Percentiles rank a stretch among this genome's conserved stretches.
These are phyloP conservation scores for Carabus problematicus DNA, from an alignment of 2,888 invertebrate genomes.

Conservation along the genomic window DNA sequence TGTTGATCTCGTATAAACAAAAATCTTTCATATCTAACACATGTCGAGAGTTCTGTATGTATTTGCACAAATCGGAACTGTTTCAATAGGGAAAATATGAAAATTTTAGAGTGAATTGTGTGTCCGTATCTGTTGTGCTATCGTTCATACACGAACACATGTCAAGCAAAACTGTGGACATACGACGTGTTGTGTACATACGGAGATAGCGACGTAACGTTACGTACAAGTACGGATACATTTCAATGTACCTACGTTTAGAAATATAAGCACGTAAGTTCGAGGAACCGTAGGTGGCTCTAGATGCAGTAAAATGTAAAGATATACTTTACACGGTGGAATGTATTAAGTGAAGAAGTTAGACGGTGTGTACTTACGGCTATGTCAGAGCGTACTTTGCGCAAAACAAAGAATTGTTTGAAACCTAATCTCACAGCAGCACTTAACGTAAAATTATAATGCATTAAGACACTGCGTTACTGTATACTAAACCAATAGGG, in stretches of 20 bases:
- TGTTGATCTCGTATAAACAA: not conserved
- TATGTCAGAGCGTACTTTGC: constrained; percentile 4
- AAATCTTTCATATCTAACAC: constrained; percentile 11
- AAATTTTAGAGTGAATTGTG: no score
- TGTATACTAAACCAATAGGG: constrained; percentile 47
- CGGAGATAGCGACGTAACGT: not conserved
- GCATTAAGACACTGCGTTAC: constrained; percentile 49
- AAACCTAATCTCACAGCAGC: constrained; percentile 48
- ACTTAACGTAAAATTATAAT: constrained; percentile 49
- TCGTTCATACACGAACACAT: no score
- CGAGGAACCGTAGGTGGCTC: not conserved
- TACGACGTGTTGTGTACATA: not conserved
- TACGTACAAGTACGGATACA: no score
- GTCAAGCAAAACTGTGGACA: not conserved
- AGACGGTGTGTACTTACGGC: constrained; percentile 6
- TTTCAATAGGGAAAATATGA: no score
- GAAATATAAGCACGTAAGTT: no score
- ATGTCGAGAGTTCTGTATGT: constrained; percentile 21
- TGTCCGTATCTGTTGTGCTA: no score
- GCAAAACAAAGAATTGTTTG: constrained; percentile 42
- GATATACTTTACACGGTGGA: not conserved
- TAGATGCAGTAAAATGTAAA: not conserved
- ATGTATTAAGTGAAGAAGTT: not conserved
- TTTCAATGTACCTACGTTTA: no score
- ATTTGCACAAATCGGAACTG: constrained; percentile 30